Evolutionary conservation across 2,113 vertebrate species (phyloP), one percentile per base, ranked within the genome.

Genomic region (Callaeas wilsoni): DNA sequence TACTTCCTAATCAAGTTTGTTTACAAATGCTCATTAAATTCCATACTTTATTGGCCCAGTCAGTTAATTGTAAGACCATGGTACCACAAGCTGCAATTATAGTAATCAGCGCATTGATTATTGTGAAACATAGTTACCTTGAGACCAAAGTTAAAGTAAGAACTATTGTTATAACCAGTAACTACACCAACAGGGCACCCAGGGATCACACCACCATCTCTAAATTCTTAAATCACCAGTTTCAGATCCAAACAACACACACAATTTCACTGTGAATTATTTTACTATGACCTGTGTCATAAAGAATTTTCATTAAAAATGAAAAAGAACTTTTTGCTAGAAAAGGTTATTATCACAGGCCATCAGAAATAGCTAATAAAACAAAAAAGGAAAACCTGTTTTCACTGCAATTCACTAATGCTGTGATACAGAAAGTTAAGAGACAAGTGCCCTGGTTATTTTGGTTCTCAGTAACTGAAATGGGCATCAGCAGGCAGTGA

Each of bases 21-120:
- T 96, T 82, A 90, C 80, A 92, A 93, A 84, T 92, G 86, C 70
- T 90, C 76, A 78, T 78, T 94, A 68, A 60, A 87, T 89, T 79
- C 73, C 35, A 49, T 23, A n/a, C 60, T 56, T 96, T 90, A 64
- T 44, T 92, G 78, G 69, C 35, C 74, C 75, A 86, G 46, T 55
- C 87, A 89, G 73, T 90, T 92, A 92, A 90, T 29, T 92, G 14
- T 75, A 82, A 84, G 89, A 82, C 87, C 78, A 87, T 0, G 0
- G 63, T n/a, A 93, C 87, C 89, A 89, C 65, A 92, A 87, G 82
- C 79, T 30, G 53, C 73, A 90, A 93, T 92, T 95, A 92, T 1
- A 94, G 83, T 44, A 84, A 96, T 94, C 92, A 94, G 92, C 32
- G 57, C 80, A 96, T 79, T 89, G 92, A 97, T 79, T 87, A 87